A percentile compares a stretch with the other conserved stretches of the same genome.
Conservation (phyloP, 2,888 invertebrate genomes). For the Dexiosoma caninum region DNA sequence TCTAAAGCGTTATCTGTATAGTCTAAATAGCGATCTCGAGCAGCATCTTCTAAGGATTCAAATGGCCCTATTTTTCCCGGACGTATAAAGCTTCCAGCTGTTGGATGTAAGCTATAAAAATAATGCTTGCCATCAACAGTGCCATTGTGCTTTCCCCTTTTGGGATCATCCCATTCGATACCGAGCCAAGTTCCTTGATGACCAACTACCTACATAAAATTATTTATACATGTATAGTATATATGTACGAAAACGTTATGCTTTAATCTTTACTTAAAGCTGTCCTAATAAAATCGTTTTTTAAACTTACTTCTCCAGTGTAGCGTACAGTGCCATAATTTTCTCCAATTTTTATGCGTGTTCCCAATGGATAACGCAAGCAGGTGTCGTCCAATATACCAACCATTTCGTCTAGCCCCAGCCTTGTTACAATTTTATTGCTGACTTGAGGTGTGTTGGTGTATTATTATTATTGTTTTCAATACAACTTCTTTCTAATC, state of each 20-base stretch:
- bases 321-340: constrained; percentile 84
- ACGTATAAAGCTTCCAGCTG: constrained; percentile 92
- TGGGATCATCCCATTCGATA: constrained; percentile 96
- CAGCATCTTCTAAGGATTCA: constrained; percentile 85
- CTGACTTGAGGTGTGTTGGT: not conserved
- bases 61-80: constrained; percentile 88
- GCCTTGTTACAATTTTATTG: constrained; percentile 20
- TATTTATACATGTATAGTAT: not conserved
- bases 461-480: constrained; percentile 1
- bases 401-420: constrained; percentile 70
- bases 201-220: constrained; percentile 80
- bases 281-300: not conserved
- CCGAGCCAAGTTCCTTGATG: constrained; percentile 91
- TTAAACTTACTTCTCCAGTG: constrained; percentile 82
- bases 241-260: too few relatives aligned
- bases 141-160: constrained; percentile 95
- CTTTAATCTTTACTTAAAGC: not conserved
- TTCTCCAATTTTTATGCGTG: constrained; percentile 74
- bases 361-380: constrained; percentile 75
- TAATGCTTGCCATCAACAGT: constrained; percentile 88
- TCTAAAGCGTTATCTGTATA: constrained; percentile 79
- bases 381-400: constrained; percentile 76
- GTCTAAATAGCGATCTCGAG: constrained; percentile 82
- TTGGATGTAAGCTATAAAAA: constrained; percentile 87
- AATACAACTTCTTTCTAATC: not conserved